Percentiles rank a stretch among this genome's conserved stretches.
phyloP scores from a whole-genome alignment of 2,113 vertebrate genomes.

The Donacobius atricapilla region DNA sequence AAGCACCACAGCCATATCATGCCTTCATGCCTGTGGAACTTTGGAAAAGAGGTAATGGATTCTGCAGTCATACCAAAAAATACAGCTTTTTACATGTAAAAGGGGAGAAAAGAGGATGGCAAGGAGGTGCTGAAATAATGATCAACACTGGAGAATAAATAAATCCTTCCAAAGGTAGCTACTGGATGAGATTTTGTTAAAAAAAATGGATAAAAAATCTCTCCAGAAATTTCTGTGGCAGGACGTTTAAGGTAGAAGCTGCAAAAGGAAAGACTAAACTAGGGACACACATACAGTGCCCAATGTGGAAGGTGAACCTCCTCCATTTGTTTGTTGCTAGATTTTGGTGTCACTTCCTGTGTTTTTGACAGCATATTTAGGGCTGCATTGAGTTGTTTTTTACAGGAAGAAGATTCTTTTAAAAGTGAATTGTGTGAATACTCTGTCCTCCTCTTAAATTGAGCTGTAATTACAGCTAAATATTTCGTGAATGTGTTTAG shows the following conservation, averaged over 20 bases:
- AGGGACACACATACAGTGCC: not conserved
- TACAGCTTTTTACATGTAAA: not conserved
- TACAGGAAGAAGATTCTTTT: not conserved
- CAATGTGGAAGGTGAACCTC: not conserved
- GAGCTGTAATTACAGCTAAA: slow-evolving; percentile 38
- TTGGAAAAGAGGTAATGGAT: not conserved
- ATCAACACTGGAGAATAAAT: not conserved
- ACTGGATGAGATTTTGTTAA: not conserved
- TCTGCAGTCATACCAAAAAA: not conserved
- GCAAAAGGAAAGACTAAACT: not conserved
- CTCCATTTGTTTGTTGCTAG: not conserved
- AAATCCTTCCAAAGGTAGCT: not conserved
- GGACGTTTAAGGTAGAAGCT: not conserved
- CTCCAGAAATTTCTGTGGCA: not conserved
- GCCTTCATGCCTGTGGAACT: not conserved
- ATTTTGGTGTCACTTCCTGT: not conserved
- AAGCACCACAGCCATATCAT: not conserved
- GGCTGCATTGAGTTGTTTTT: not conserved
- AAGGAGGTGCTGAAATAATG: not conserved
- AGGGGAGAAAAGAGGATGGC: not conserved
- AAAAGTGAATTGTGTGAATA: slow-evolving; percentile 18
- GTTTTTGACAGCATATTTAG: not conserved
- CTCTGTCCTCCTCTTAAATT: not conserved
- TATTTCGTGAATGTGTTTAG: slow-evolving; percentile 33
- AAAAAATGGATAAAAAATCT: not conserved